phyloP scores from a whole-genome alignment of 2,888 invertebrate genomes.

The Adela reaumurella region DNA sequence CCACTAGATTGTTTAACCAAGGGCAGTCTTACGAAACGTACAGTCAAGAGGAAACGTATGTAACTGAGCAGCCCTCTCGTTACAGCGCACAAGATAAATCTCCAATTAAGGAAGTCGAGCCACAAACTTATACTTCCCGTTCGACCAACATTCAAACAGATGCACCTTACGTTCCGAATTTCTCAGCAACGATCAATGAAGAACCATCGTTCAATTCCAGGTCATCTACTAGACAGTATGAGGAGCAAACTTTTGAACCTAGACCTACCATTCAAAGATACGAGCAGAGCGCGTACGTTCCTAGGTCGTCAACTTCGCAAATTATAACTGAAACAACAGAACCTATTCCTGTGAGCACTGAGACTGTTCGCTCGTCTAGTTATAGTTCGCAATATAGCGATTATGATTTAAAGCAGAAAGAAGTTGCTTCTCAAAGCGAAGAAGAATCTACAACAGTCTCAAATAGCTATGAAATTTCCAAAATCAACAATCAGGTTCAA shows the following conservation, averaged over 20 bases:
- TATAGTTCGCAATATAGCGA: neutral
- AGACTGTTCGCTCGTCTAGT: neutral
- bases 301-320: neutral
- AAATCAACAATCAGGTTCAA: conserved; percentile 17
- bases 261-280: neutral
- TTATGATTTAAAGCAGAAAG: conserved; percentile 13
- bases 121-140: neutral
- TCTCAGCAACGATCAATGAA: conserved; percentile 20
- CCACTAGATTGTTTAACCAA: conserved; percentile 17
- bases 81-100: neutral
- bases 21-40: conserved; percentile 23
- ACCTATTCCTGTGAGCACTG: neutral
- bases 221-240: conserved; percentile 1
- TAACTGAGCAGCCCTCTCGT: conserved; percentile 30
- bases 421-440: conserved; percentile 20
- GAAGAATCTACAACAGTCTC: conserved; percentile 20
- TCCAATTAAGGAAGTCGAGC: neutral
- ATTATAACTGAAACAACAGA: neutral
- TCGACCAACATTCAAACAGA: conserved; percentile 20
- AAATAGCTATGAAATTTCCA: conserved; percentile 19
- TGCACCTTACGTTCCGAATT: conserved; percentile 23
- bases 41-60: conserved; percentile 44
- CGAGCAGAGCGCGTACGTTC: neutral
- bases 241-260: neutral
- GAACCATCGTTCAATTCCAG: conserved; percentile 25